Evolutionary conservation across 92 coral and sea anemone species (phyloP).

Genomic region (Phymanthus crucifer): DNA sequence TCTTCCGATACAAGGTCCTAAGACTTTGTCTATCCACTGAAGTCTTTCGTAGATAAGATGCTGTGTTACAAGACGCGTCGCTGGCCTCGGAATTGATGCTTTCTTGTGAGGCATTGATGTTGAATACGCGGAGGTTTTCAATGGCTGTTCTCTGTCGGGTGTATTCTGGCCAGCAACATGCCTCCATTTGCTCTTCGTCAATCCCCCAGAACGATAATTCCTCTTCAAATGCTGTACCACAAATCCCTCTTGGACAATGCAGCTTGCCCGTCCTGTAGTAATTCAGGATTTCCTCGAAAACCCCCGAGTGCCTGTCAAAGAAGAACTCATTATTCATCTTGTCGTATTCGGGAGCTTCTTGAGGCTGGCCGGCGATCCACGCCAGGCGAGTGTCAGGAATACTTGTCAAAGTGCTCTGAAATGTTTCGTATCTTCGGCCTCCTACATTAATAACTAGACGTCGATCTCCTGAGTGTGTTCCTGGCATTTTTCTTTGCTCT

Average conservation of each 20-base stretch:
- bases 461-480: slow-evolving; percentile 22
- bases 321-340: slow-evolving; percentile 66
- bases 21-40: slow-evolving; percentile 29
- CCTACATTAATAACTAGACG: slow-evolving; percentile 75
- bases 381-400: slow-evolving; percentile 80
- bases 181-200: slow-evolving; percentile 74
- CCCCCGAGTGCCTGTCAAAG: slow-evolving; percentile 75
- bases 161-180: slow-evolving; percentile 84
- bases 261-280: slow-evolving; percentile 80
- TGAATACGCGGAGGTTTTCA: slow-evolving; percentile 57
- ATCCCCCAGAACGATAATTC: slow-evolving; percentile 88
- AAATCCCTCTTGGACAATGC: slow-evolving; percentile 78
- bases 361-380: slow-evolving; percentile 66
- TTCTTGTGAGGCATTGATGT: slow-evolving; percentile 41
- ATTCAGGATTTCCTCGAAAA: slow-evolving; percentile 74
- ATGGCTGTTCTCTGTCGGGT: slow-evolving; percentile 74
- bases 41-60: slow-evolving; percentile 23
- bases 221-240: slow-evolving; percentile 74
- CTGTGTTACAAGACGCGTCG: slow-evolving; percentile 19
- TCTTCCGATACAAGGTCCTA: slow-evolving; percentile 29
- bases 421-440: slow-evolving; percentile 73
- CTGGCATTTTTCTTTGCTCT: slow-evolving; percentile 7
- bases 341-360: slow-evolving; percentile 63
- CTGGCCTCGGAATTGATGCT: slow-evolving; percentile 39
- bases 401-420: slow-evolving; percentile 64